Percentiles rank a stretch among this genome's conserved stretches.
These are phyloP conservation scores for Melikaiella ostensackeni DNA, from an alignment of 2,888 invertebrate genomes.

Conservation along the genomic window DNA sequence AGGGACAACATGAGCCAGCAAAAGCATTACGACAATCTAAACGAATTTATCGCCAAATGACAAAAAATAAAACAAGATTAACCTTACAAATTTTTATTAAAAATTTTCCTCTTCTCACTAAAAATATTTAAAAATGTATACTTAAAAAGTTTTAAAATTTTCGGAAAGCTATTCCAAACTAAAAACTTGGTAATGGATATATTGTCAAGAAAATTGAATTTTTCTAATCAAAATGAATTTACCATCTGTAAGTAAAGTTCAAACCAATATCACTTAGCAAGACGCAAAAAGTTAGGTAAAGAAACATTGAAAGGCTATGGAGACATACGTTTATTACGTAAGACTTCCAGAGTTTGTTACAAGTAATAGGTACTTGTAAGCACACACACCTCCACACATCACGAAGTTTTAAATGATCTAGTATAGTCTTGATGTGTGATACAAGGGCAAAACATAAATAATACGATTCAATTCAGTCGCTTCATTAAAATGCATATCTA, in stretches of 20 bases:
- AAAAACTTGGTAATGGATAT: neutral
- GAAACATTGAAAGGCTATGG: neutral
- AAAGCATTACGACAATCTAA: constrained; percentile 29
- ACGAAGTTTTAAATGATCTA: constrained; percentile 6
- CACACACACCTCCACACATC: too few species aligned
- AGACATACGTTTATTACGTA: constrained; percentile 35
- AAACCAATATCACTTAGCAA: neutral
- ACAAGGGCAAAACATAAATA: neutral
- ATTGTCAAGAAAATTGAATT: neutral
- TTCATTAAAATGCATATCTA: constrained; percentile 3
- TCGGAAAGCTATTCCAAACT: neutral
- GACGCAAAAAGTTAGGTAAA: constrained; percentile 37
- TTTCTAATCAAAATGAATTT: too few species aligned
- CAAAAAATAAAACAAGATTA: neutral
- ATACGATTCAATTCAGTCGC: constrained; percentile 4
- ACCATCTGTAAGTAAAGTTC: neutral
- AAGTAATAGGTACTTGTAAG: constrained; percentile 2
- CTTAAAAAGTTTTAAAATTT: neutral
- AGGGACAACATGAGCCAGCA: constrained; percentile 28
- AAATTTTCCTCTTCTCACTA: too few species aligned
- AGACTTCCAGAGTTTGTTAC: neutral
- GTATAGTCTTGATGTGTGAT: too few species aligned
- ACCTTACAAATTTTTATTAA: neutral
- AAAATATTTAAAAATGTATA: too few species aligned
- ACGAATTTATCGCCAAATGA: neutral